Percentiles rank a stretch among this genome's conserved stretches.
Evolutionary conservation across 2,113 vertebrate genomes (phyloP).

Genomic region (Oreochromis tanganicae): DNA sequence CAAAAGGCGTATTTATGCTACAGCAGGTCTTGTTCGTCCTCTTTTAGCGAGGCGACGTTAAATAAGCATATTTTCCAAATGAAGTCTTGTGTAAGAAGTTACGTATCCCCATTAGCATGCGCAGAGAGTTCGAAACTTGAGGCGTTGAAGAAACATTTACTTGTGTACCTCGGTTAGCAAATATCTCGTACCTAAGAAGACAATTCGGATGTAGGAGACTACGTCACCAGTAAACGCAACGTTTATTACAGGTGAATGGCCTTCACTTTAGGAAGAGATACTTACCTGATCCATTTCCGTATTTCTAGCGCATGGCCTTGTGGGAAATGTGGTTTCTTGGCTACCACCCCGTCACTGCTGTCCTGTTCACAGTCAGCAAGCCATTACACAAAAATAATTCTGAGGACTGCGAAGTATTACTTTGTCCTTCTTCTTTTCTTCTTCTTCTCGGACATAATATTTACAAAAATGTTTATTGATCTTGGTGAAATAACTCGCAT

Average conservation of each 20-base stretch:
- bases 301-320: background rate
- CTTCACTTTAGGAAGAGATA: background rate
- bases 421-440: background rate
- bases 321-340: slow-evolving; percentile 43
- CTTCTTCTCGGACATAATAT: background rate
- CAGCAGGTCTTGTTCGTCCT: background rate
- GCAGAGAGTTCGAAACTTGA: background rate
- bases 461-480: background rate
- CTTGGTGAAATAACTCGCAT: background rate
- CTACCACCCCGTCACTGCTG: background rate
- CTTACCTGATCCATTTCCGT: slow-evolving; percentile 13
- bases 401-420: background rate
- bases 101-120: background rate
- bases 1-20: background rate
- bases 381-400: background rate
- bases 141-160: background rate
- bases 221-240: background rate
- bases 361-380: background rate
- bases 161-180: background rate
- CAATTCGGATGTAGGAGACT: accelerated
- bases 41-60: background rate
- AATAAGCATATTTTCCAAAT: background rate
- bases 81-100: background rate
- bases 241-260: background rate
- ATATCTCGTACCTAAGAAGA: background rate